Percentiles rank a stretch among this genome's conserved stretches.
phyloP scores from a whole-genome alignment of 2,113 vertebrate species.

The Misgurnus anguillicaudatus region DNA sequence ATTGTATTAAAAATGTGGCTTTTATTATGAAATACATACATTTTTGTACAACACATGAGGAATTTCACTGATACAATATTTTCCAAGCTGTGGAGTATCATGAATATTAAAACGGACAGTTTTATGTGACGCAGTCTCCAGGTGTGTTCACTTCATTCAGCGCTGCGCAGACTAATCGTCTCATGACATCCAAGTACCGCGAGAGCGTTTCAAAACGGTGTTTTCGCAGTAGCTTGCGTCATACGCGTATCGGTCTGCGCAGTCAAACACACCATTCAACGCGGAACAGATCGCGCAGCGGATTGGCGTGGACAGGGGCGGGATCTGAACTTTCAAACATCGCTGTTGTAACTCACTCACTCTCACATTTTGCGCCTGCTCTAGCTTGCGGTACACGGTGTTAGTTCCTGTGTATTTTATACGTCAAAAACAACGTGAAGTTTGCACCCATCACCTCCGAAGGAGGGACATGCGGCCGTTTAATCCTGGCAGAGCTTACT shows the following conservation, averaged over 20 bases:
- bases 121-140: too few species aligned
- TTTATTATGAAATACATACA: background rate
- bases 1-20: background rate
- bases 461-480: background rate
- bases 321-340: constrained; percentile 64
- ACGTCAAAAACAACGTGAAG: background rate
- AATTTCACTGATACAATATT: background rate
- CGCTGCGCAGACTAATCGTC: too few species aligned
- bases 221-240: background rate
- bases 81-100: background rate
- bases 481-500: background rate
- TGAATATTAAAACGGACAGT: too few species aligned
- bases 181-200: too few species aligned
- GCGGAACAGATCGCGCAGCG: constrained; percentile 30
- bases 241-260: background rate
- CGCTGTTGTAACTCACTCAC: background rate
- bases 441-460: background rate
- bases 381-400: background rate
- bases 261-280: background rate
- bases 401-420: background rate
- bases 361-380: background rate
- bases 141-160: too few species aligned
- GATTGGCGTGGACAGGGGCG: constrained; percentile 36
- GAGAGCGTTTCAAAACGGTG: too few species aligned
- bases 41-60: too few species aligned